phyloP scores from a whole-genome alignment of 2,797 vertebrate genomes.

The Artibeus lituratus region DNA sequence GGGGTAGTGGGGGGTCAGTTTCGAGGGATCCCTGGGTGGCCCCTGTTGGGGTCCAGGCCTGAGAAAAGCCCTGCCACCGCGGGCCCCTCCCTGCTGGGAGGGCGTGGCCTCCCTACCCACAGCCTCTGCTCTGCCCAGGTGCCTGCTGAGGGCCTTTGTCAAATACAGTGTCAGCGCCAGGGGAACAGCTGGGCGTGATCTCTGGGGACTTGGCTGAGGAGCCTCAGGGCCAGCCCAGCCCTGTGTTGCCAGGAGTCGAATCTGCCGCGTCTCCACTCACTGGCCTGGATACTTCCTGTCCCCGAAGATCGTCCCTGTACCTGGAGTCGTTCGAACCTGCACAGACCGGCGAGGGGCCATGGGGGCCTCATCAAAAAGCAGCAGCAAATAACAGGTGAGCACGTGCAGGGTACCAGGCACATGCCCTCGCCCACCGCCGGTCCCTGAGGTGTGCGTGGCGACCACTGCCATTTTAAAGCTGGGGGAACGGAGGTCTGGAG shows the following conservation, averaged over 20 bases:
- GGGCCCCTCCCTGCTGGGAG: neutral
- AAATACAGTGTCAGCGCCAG: neutral
- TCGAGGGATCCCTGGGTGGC: neutral
- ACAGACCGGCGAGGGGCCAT: neutral
- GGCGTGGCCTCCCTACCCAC: neutral
- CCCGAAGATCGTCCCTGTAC: neutral
- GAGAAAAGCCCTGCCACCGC: neutral
- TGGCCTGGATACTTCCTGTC: neutral
- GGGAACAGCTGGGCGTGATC: neutral
- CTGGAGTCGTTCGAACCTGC: neutral
- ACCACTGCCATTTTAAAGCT: neutral
- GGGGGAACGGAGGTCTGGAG: neutral
- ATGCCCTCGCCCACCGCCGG: neutral
- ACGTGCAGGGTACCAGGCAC: rapidly evolving
- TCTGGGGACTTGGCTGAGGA: neutral
- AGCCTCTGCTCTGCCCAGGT: neutral
- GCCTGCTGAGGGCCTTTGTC: neutral
- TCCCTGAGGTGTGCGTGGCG: rapidly evolving
- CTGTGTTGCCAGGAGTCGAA: neutral
- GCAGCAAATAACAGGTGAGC: no score
- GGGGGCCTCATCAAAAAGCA: neutral
- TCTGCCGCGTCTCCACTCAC: neutral
- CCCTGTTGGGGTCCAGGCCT: neutral
- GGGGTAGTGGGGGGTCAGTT: neutral
- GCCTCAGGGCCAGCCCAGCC: neutral